A percentile compares a stretch with the other conserved stretches of the same genome.
phyloP scores from a whole-genome alignment of 2,888 invertebrate genomes.

The Tupiocoris notatus region DNA sequence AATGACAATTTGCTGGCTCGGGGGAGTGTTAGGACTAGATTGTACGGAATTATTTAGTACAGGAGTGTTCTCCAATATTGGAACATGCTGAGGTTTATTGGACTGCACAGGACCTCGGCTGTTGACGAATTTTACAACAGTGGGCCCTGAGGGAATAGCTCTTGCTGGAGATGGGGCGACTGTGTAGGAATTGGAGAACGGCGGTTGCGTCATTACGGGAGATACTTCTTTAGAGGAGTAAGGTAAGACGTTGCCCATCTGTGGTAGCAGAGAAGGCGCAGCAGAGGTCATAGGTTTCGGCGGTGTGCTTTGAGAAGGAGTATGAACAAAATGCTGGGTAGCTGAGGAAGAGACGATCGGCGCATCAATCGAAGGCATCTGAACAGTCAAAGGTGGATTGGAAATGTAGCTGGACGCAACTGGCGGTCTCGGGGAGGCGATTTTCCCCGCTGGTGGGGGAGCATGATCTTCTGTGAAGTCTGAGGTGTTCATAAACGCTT shows the following conservation, averaged over 20 bases:
- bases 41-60: neutral
- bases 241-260: neutral
- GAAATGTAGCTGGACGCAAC: neutral
- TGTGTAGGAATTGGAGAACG: neutral
- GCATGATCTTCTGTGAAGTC: neutral
- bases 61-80: slow-evolving; percentile 1
- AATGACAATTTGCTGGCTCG: slow-evolving; percentile 14
- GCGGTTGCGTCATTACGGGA: slow-evolving; percentile 1
- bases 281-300: neutral
- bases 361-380: neutral
- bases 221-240: neutral
- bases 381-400: neutral
- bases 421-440: neutral
- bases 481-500: neutral
- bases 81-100: neutral
- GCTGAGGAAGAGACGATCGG: neutral
- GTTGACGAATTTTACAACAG: slow-evolving; percentile 24
- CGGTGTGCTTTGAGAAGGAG: neutral
- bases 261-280: neutral
- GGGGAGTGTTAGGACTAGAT: neutral
- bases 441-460: neutral
- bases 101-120: neutral
- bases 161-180: neutral
- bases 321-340: neutral
- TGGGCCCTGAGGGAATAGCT: slow-evolving; percentile 8